Base-by-base conservation (phyloP, 2,888 invertebrate genomes). In the Sphaerophoria rueppellii region DNA sequence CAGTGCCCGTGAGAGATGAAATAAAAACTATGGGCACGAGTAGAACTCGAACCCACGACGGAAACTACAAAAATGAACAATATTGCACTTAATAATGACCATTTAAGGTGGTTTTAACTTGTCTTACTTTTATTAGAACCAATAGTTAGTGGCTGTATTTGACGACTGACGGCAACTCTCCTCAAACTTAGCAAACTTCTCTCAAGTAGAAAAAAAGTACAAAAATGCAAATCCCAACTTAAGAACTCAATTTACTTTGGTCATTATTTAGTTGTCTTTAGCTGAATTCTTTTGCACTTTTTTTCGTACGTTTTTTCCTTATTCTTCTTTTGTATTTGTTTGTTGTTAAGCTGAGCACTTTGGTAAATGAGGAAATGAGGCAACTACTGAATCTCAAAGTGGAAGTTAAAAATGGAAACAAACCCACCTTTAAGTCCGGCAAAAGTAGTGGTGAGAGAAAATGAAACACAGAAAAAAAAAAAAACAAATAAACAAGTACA, bases 221-320 rank as follows among this genome's bases (percentile, higher is more conserved):
- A 74, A 67, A 75, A 76, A 83, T 83, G 83, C 83, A 83, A 83
- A 83, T 83, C 79, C 69, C 71, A 72, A 83, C 79, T 72, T 65
- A 83, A 83, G 83, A 83, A 83, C 83, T 83, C 83, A 83, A 83
- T 83, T 83, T 83, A 52, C 83, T 75, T 83, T 75, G 58, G 71
- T 69, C 79, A 80, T 79, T 83, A 83, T 83, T 83, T 79, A 79
- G 83, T 83, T 83, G 83, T 79, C 79, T 83, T 80, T 79, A 71
- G 83, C 69, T 67, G 75, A 72, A 72, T 69, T 74, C 40, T 54
- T 24, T 71, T 50, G 46, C 16, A 35, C 54, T 71, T 79, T 82
- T 72, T 52, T 43, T 12, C n/a, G 6, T 6, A 35, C 9, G 2
- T 16, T 37, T 58, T 24, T n/a, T 48, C 4, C n/a, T 6, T 16